Conservation (phyloP, 1,140 invertebrate genomes). For the Drosophila trapezifrons region DNA sequence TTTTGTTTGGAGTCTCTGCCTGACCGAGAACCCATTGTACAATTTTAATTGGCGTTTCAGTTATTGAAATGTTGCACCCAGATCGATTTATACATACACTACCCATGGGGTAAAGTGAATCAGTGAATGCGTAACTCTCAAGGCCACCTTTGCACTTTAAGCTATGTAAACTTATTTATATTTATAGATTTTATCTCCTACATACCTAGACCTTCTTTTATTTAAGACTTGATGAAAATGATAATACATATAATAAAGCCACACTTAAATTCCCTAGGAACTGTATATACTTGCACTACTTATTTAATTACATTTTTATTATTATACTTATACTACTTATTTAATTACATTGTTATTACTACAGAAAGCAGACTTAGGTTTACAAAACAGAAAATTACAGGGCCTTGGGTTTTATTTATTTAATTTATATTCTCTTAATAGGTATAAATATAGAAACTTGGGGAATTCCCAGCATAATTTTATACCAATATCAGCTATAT, state of each 20-base stretch:
- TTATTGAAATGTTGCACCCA: conserved; percentile 78
- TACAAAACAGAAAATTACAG: too few species aligned
- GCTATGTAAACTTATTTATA: not conserved
- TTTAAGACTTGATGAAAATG: not conserved
- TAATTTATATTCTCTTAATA: too few species aligned
- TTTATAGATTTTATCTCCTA: not conserved
- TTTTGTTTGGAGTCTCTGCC: conserved; percentile 47
- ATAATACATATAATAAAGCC: not conserved
- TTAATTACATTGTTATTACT: too few species aligned
- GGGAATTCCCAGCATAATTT: too few species aligned
- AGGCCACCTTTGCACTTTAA: not conserved
- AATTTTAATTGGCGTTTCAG: conserved; percentile 80
- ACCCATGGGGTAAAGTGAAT: not conserved
- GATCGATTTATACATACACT: conserved; percentile 39
- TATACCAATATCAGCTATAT: not conserved
- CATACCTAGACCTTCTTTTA: not conserved
- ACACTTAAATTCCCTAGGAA: too few species aligned
- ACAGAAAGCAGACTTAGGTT: too few species aligned
- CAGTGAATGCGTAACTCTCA: not conserved
- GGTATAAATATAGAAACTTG: too few species aligned
- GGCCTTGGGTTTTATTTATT: too few species aligned
- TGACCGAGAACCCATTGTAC: conserved; percentile 71
- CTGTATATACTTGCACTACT: too few species aligned
- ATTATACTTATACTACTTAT: too few species aligned
- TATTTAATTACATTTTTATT: not conserved